Percentiles rank a stretch among this genome's conserved stretches.
phyloP scores from a whole-genome alignment of 2,113 vertebrate genomes.

The Leuciscus idus region DNA sequence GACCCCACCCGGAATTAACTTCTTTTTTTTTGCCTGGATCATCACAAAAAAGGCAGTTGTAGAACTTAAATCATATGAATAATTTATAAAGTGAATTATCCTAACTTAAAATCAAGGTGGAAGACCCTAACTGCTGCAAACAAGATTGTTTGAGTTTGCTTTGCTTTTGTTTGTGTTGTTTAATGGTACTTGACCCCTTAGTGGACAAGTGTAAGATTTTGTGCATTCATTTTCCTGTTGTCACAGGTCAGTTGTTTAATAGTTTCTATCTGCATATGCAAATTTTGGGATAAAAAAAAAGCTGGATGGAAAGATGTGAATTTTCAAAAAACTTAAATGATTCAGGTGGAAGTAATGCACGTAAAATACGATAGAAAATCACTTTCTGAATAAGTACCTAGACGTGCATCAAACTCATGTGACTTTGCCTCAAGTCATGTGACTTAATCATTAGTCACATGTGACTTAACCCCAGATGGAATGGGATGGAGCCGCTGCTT shows the following conservation, averaged over 20 bases:
- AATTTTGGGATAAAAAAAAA: neutral
- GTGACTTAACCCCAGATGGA: no score
- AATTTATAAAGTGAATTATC: neutral
- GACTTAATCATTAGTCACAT: neutral
- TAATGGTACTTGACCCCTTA: no score
- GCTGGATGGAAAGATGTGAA: neutral
- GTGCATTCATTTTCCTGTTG: no score
- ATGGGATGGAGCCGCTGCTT: no score
- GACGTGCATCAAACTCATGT: neutral
- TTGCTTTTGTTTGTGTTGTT: neutral
- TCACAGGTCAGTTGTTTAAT: neutral
- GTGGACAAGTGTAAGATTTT: no score
- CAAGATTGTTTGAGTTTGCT: neutral
- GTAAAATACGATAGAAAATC: neutral
- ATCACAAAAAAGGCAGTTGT: constrained; percentile 30
- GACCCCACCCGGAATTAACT: constrained; percentile 65
- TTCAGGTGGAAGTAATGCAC: neutral
- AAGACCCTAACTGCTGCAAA: neutral
- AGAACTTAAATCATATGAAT: neutral
- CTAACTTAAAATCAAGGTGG: neutral
- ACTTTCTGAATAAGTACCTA: neutral
- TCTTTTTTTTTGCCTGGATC: constrained; percentile 62
- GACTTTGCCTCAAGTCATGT: neutral
- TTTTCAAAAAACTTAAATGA: neutral
- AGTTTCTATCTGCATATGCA: neutral